A percentile compares a stretch with the other conserved stretches of the same genome.
Evolutionary conservation across 2,113 vertebrate species (phyloP).

Genomic region (Prinia subflava): DNA sequence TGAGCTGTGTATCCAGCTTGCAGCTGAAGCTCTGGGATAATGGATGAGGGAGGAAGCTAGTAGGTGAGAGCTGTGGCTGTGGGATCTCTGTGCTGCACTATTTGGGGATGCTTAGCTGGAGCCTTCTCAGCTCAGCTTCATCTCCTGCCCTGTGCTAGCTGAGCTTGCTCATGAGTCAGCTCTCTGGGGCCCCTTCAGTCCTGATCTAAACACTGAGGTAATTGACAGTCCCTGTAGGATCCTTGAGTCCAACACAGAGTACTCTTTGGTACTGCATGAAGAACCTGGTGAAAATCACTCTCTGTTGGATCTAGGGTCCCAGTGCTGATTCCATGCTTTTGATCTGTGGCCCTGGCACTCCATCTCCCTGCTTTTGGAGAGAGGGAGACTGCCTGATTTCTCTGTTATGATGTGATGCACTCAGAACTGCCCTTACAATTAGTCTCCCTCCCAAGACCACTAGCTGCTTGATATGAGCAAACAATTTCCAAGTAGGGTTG

Average conservation of each 20-base stretch:
- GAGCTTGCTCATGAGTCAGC: background rate
- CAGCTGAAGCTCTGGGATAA: background rate
- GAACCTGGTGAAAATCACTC: background rate
- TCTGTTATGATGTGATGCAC: background rate
- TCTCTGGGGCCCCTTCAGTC: background rate
- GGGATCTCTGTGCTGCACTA: background rate
- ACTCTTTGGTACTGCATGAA: background rate
- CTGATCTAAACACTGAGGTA: background rate
- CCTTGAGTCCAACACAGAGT: background rate
- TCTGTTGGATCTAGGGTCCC: background rate
- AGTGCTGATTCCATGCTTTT: background rate
- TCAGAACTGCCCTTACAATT: background rate
- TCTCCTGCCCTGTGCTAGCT: background rate
- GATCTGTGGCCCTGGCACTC: background rate
- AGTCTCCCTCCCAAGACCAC: background rate
- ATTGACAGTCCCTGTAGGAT: too few species aligned
- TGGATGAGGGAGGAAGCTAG: background rate
- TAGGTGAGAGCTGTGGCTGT: background rate
- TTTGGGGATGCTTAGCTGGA: background rate
- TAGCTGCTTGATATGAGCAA: background rate
- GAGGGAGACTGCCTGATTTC: background rate
- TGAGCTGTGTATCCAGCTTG: accelerated
- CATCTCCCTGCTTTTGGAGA: background rate
- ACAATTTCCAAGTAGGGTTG: background rate
- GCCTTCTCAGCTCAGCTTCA: background rate